Evolutionary conservation across 92 coral and sea anemone genomes (phyloP), one percentile per base, ranked within the genome.

Genomic region (Montipora capitata): DNA sequence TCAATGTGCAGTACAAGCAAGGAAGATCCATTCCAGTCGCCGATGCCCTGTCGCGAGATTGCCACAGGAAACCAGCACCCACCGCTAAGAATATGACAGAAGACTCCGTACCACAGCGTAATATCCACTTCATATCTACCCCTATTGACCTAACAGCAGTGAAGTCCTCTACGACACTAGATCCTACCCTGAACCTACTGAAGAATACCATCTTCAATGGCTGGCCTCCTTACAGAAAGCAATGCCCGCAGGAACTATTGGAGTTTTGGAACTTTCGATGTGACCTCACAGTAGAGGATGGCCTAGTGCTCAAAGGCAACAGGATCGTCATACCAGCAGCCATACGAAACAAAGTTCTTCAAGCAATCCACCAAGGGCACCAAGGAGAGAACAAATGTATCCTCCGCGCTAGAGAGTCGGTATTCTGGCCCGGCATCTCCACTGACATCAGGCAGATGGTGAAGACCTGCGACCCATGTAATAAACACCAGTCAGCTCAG

Each of bases 41-140:
- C 7, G 73, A 74, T 4, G 71, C 90, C 76, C 85, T 81, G 63
- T 93, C 92, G 17, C 86, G 77, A 18, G 68, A 79, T 18, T 93
- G 91, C 49, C 52, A 49, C 48, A 48, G 27, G 10, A 40, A 52
- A 17, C 2, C 72, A 63, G 38, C 27, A 58, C 67, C 63, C 38
- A 63, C 9, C 69, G 40, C 63, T 27, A 63, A 61, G 18, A 11
- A 18, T 40, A 62, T 20, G 77, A 72, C 27, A 10, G 35, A 45
- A 0, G 42, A 72, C 45, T 41, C 56, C 2, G 35, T 4, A 43
- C 17, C 56, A 7, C 56, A 18, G 20, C 20, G 20, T 18, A 18
- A 18, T 18, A 18, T 18, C 20, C 20, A 18, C 20, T 18, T 18
- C 77, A 4, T 43, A 44, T 42, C 77, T 59, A 72, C 38, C 58